These are phyloP conservation scores for Okamejei kenojei DNA, from an alignment of 2,797 vertebrate species.

Conservation along the genomic window DNA sequence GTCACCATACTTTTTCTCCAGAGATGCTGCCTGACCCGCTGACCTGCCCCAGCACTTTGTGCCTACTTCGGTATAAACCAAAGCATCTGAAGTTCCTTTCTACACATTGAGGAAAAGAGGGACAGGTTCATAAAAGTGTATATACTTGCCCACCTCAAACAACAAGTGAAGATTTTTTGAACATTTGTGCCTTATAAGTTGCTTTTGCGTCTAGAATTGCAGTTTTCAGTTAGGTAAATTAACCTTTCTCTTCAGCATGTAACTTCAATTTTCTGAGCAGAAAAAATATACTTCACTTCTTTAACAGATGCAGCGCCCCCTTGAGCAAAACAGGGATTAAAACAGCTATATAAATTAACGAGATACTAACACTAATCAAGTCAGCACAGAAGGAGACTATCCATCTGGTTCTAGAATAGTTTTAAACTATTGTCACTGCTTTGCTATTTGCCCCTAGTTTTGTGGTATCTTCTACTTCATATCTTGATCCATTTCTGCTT, in stretches of 20 bases:
- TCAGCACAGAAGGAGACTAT: not conserved
- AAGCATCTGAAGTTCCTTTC: too few relatives aligned
- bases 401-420: not conserved
- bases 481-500: not conserved
- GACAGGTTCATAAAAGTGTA: not conserved
- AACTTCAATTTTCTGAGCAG: not conserved
- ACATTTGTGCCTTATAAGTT: not conserved
- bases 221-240: not conserved
- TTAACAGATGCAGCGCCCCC: not conserved
- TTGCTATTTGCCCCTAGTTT: not conserved
- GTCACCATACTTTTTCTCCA: too few relatives aligned
- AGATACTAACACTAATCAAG: not conserved
- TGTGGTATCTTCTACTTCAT: not conserved
- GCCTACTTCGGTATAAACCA: not conserved
- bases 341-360: not conserved
- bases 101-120: too few relatives aligned
- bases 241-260: not conserved
- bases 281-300: not conserved
- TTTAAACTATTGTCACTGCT: not conserved
- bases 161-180: not conserved
- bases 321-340: not conserved
- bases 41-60: too few relatives aligned
- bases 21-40: too few relatives aligned
- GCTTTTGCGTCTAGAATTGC: not conserved
- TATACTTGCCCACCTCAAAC: not conserved